Base-by-base conservation (phyloP, 2,797 vertebrate species). In the Lutjanus campechanus region DNA sequence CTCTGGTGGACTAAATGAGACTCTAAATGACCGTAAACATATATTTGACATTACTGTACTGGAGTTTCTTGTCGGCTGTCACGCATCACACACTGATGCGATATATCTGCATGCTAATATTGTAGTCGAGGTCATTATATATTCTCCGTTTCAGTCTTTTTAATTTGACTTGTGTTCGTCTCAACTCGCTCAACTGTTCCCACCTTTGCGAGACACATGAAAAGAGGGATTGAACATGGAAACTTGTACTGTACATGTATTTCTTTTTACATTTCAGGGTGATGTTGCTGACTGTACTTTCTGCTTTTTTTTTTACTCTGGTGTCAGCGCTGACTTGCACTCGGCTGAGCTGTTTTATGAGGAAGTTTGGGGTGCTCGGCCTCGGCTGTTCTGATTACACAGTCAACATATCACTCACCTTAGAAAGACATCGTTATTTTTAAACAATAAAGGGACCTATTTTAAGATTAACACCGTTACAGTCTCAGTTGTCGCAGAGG, bases 381-480 rank as follows among this genome's bases (percentile, higher is more conserved):
- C 11, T 58, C 0, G 8, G 15, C 25, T 69, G 43, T 43, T 68
- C 20, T 3, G 9, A 64, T 58, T 43, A 20, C 54, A 55, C 1
- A 9, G 54, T 36, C 40, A 47, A 29, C 41, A 63, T 79, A 19
- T 73, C n/a, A 7, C 50, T 19, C 54, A 53, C 65, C 47, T 58
- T 36, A 8, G 15, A 60, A 53, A 73, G 55, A 41, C 17, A 3
- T 3, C 11, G 73, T 64, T 90, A 88, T 89, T 89, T 88, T 79
- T 70, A 85, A 85, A 73, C 83, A 69, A 74, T n/a, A 63, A 78
- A 73, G 65, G 50, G 1, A n/a, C 13, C 53, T 85, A 77, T 89
- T 87, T 83, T 73, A 49, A 81, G 41, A 75, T 11, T 3, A 65
- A 10, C 51, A 5, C 51, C 44, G 56, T 36, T 63, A 8, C 29